Percentiles rank a stretch among this genome's conserved stretches.
These are phyloP conservation scores for Baryphthengus martii DNA, from an alignment of 2,113 vertebrate species.

Conservation along the genomic window DNA sequence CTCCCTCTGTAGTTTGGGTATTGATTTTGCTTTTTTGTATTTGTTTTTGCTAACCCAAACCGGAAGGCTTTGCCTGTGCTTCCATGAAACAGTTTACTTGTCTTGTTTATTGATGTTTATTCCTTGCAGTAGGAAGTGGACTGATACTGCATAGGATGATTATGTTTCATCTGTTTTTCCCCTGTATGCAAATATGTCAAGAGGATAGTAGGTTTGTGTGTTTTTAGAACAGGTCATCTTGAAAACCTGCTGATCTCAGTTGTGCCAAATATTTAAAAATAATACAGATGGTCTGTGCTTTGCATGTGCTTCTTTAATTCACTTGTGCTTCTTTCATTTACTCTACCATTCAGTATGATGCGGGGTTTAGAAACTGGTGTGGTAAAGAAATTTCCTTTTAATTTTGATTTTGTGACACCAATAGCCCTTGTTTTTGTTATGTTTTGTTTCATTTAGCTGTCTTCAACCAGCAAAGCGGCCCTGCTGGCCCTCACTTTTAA, in stretches of 20 bases:
- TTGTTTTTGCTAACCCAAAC: background rate
- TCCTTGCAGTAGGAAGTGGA: background rate
- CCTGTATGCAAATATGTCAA: background rate
- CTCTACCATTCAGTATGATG: rapidly evolving
- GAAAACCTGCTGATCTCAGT: conserved; percentile 15
- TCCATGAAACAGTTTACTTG: background rate
- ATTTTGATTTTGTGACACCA: background rate
- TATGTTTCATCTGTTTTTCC: conserved; percentile 17
- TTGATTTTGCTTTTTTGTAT: background rate
- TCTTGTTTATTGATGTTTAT: background rate
- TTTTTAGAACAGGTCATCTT: conserved; percentile 40
- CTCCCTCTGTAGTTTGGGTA: background rate
- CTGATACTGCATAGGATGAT: background rate
- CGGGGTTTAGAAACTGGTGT: background rate
- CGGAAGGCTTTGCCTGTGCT: background rate
- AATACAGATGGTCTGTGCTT: background rate
- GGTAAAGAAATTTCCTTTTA: background rate
- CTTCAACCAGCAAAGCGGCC: background rate
- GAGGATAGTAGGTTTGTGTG: conserved; percentile 45
- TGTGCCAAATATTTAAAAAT: conserved; percentile 32
- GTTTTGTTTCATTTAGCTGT: background rate
- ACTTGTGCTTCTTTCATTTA: background rate
- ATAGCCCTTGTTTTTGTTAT: background rate
- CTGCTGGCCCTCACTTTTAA: background rate
- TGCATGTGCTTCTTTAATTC: background rate